Percentiles rank a stretch among this genome's conserved stretches.
These are phyloP conservation scores for Dunckerocampus dactyliophorus DNA, from an alignment of 2,113 vertebrate species.

Conservation along the genomic window DNA sequence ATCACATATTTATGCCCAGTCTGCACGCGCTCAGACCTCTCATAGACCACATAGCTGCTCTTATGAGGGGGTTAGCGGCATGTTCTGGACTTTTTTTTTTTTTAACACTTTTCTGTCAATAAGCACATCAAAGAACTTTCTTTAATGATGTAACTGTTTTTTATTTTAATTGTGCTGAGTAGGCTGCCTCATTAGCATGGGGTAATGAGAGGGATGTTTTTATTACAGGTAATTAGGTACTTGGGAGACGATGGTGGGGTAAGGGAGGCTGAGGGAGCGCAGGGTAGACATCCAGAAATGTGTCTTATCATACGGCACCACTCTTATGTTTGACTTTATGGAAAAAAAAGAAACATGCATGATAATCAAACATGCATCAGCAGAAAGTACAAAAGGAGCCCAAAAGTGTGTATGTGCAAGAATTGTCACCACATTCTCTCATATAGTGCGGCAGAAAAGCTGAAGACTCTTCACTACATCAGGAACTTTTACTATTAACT, in stretches of 20 bases:
- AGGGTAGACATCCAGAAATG: slow-evolving; percentile 17
- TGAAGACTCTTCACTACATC: background rate
- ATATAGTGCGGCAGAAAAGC: background rate
- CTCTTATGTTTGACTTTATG: slow-evolving; percentile 19
- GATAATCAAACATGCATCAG: background rate
- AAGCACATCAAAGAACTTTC: slow-evolving; percentile 74
- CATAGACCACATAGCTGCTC: slow-evolving; percentile 5
- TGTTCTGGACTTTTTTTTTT: background rate
- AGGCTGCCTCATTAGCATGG: slow-evolving; percentile 75
- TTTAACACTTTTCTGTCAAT: slow-evolving; percentile 57
- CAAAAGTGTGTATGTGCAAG: background rate
- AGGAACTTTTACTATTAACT: background rate
- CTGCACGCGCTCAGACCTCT: slow-evolving; percentile 18
- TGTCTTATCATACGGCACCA: slow-evolving; percentile 26
- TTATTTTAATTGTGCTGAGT: slow-evolving; percentile 77
- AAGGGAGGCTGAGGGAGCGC: slow-evolving; percentile 46
- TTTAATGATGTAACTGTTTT: slow-evolving; percentile 77
- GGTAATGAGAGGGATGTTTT: slow-evolving; percentile 80
- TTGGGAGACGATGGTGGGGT: slow-evolving; percentile 68
- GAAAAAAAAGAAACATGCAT: slow-evolving; percentile 4
- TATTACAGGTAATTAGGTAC: slow-evolving; percentile 80
- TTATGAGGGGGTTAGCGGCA: background rate
- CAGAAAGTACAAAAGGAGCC: background rate
- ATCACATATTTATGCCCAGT: slow-evolving; percentile 57
- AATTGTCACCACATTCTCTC: background rate